These are phyloP conservation scores for Corbicula japonica DNA, from an alignment of 2,888 invertebrate species.

Conservation along the genomic window DNA sequence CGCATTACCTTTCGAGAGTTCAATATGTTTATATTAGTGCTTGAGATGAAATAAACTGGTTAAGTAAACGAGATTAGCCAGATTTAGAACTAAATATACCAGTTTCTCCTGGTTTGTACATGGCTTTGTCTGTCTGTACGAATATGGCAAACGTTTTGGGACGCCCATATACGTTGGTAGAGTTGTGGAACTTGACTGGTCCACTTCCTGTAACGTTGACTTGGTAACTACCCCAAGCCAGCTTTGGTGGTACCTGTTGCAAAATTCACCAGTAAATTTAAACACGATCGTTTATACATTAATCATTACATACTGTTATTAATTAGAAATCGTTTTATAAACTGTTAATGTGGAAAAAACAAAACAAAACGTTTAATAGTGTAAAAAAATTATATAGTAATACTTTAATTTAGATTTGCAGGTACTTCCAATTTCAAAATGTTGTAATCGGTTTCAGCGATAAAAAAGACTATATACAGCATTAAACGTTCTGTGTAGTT, in stretches of 20 bases:
- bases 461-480: no score
- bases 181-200: constrained; percentile 37
- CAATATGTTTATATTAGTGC: not conserved
- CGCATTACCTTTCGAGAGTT: not conserved
- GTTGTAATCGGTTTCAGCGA: not conserved
- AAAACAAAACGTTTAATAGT: not conserved
- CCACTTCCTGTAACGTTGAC: constrained; percentile 40
- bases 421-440: not conserved
- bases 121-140: constrained; percentile 82
- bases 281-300: not conserved
- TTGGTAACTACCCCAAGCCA: constrained; percentile 43
- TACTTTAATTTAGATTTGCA: not conserved
- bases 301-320: not conserved
- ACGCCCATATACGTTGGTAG: constrained; percentile 28
- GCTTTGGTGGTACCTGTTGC: constrained; percentile 28
- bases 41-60: not conserved
- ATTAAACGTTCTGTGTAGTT: no score
- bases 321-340: not conserved
- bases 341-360: not conserved
- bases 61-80: not conserved
- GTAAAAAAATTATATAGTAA: not conserved
- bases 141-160: constrained; percentile 65
- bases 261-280: not conserved
- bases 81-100: constrained; percentile 72
- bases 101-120: constrained; percentile 81